These are phyloP conservation scores for Arctopsyche grandis DNA, from an alignment of 1,140 invertebrate genomes.

Conservation along the genomic window DNA sequence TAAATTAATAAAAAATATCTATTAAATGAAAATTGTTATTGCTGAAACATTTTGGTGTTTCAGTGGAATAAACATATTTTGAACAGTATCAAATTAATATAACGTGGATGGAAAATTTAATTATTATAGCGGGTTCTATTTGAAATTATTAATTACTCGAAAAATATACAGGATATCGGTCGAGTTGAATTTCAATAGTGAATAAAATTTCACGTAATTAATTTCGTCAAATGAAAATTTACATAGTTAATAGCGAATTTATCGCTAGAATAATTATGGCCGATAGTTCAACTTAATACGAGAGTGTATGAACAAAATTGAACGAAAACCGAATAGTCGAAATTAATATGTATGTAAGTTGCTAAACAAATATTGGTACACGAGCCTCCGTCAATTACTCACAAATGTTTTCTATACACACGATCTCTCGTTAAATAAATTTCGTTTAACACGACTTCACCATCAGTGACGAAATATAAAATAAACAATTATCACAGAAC, in stretches of 20 bases:
- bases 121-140: background rate
- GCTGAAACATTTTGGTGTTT: background rate
- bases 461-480: constrained; percentile 16
- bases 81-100: no score
- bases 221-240: no score
- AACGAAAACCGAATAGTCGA: no score
- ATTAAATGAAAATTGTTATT: background rate
- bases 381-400: background rate
- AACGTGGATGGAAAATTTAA: background rate
- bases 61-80: background rate
- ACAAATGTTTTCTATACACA: background rate
- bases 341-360: no score
- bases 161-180: background rate
- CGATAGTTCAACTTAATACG: no score
- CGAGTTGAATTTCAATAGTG: no score
- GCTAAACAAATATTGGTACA: no score
- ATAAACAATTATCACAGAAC: constrained; percentile 8
- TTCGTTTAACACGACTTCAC: background rate
- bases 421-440: background rate
- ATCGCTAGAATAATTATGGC: no score
- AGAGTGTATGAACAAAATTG: no score
- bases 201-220: no score
- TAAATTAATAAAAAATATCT: no score
- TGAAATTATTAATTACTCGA: background rate
- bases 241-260: no score